A percentile compares a stretch with the other conserved stretches of the same genome.
phyloP scores from a whole-genome alignment of 2,888 invertebrate genomes.

The Chirona hameri region DNA sequence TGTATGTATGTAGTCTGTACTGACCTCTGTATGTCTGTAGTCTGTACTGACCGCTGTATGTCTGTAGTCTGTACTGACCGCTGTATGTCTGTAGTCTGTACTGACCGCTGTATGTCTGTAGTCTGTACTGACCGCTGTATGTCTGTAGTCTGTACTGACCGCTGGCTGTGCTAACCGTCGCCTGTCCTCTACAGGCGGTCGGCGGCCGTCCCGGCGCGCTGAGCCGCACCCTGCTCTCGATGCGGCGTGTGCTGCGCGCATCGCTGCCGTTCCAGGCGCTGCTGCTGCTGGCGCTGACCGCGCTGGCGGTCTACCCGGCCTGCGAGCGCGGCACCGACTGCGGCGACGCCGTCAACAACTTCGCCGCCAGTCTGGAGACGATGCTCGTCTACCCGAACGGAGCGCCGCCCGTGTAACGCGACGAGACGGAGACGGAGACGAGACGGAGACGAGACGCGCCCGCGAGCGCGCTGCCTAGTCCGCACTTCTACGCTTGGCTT shows the following conservation, averaged over 20 bases:
- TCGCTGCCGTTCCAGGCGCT: slow-evolving; percentile 33
- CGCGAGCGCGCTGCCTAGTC: not conserved
- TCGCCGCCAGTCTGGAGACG: slow-evolving; percentile 1
- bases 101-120: too few species aligned
- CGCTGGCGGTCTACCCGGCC: slow-evolving; percentile 27
- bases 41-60: too few species aligned
- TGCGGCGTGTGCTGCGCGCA: slow-evolving; percentile 27
- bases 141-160: too few species aligned
- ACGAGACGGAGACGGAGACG: not conserved
- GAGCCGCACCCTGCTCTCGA: not conserved
- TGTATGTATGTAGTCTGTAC: too few species aligned
- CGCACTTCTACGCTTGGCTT: not conserved
- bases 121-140: too few species aligned
- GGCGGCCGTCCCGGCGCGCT: slow-evolving; percentile 44
- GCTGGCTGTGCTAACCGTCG: too few species aligned
- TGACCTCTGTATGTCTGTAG: too few species aligned
- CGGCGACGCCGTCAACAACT: not conserved
- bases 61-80: too few species aligned
- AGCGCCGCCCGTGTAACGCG: not conserved
- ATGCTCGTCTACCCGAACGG: slow-evolving; percentile 8
- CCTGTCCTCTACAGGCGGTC: not conserved
- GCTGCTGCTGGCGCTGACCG: slow-evolving; percentile 31
- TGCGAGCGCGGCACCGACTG: slow-evolving; percentile 12
- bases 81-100: too few species aligned
- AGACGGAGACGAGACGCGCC: not conserved